Percentiles rank a stretch among this genome's conserved stretches.
Conservation (phyloP, 2,113 vertebrate genomes). For the Lepus americanus region DNA sequence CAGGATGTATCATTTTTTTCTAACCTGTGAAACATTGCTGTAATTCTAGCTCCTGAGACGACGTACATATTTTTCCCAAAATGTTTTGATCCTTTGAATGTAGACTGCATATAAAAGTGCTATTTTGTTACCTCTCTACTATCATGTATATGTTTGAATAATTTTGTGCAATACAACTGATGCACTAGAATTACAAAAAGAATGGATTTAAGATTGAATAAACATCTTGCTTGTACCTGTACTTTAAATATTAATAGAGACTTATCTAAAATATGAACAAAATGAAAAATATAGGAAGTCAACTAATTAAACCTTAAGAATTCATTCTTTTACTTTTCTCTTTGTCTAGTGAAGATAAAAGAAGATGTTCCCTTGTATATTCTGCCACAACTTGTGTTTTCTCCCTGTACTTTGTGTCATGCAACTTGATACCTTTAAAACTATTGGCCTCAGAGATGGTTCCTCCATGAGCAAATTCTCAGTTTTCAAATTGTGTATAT, state of each 20-base stretch:
- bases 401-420: background rate
- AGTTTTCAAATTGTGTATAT: background rate
- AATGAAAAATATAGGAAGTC: background rate
- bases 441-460: background rate
- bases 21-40: background rate
- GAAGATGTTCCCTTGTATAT: background rate
- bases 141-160: background rate
- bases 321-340: background rate
- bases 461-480: background rate
- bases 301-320: background rate
- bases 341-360: constrained; percentile 26
- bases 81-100: background rate
- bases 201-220: background rate
- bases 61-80: background rate
- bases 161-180: background rate
- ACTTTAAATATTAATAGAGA: constrained; percentile 9
- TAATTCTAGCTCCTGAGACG: background rate
- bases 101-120: background rate
- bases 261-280: constrained; percentile 30
- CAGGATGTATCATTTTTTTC: background rate
- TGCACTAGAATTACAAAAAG: background rate
- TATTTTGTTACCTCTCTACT: background rate
- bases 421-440: background rate
- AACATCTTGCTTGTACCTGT: background rate
- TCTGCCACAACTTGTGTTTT: background rate